Conservation (phyloP, 2,113 vertebrate species). For the Pedetes capensis region DNA sequence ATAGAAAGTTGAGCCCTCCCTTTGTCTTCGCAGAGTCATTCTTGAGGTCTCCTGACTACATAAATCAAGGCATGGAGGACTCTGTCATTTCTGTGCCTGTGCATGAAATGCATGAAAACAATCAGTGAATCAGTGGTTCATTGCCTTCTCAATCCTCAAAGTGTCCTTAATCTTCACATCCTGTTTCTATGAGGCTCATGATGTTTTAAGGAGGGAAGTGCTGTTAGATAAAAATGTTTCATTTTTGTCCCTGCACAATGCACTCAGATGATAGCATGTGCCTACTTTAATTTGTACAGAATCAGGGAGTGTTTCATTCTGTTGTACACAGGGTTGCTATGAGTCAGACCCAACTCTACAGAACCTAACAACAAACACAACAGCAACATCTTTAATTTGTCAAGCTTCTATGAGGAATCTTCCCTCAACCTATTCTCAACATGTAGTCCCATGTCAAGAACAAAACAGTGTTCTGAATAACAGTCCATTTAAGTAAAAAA, state of each 20-base stretch:
- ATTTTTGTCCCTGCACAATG: conserved; percentile 48
- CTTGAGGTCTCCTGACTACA: background rate
- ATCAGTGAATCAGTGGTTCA: background rate
- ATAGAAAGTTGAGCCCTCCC: background rate
- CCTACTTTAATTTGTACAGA: conserved; percentile 67
- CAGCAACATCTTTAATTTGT: conserved; percentile 71
- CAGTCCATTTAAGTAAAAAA: conserved; percentile 69
- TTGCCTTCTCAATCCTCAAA: background rate
- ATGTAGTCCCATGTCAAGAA: conserved; percentile 58
- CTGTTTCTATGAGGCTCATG: background rate
- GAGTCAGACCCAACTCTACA: no score
- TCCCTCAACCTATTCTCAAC: conserved; percentile 23
- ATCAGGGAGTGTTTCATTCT: no score
- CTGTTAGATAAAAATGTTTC: conserved; percentile 12
- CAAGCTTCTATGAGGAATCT: conserved; percentile 26
- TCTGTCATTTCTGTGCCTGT: background rate
- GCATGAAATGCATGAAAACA: background rate
- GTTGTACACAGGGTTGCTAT: no score
- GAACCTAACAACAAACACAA: no score
- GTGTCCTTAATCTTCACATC: conserved; percentile 1
- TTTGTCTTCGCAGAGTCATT: background rate
- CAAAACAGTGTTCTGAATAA: conserved; percentile 47
- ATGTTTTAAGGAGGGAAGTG: background rate
- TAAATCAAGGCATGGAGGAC: background rate
- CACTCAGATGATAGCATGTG: conserved; percentile 3